Base-by-base conservation (phyloP, 2,888 invertebrate genomes). In the Zelleria hepariella region DNA sequence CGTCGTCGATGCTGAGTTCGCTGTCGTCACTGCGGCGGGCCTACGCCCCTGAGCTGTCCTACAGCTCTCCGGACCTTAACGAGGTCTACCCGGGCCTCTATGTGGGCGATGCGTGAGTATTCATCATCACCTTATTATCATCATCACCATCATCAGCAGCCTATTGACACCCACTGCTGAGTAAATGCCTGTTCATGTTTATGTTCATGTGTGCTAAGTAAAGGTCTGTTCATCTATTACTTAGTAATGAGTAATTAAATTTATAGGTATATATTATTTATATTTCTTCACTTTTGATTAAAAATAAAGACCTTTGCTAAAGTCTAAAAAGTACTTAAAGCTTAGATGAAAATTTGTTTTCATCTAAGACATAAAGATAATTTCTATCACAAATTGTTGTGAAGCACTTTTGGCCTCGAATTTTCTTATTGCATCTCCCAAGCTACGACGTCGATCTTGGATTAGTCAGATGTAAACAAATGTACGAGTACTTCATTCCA, bases 31-130 rank as follows among this genome's bases (percentile, higher is more conserved):
- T 76, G 61, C 78, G 86, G 51, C 68, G 82, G 64, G 71, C 77
- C 49, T 80, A 82, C 63, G 69, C 51, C 15, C 23, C 59, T 60
- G 15, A 58, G 80, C 61, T 64, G 78, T 6, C 89, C 90, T 72
- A 82, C 80, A 65, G 80, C 90, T 56, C 90, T 59, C 90, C 93
- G 52, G 93, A 94, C 77, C 90, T 94, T 68, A 93, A 94, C 78
- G 94, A 94, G 81, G 94, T 94, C 57, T 94, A 93, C 77, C 93
- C 94, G 60, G 91, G 92, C 67, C 88, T 94, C 66, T 94, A 90
- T 70, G 92, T 94, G 66, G 94, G 94, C 62, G 93, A 94, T 86
- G 92, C 91, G 94, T 94, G 84, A 90, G 93, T 90, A 68, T 48
- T n/a, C n/a, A n/a, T n/a, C n/a, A n/a, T n/a, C n/a, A n/a, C n/a